Percentiles rank a stretch among this genome's conserved stretches.
These are phyloP conservation scores for Rhinolophus ferrumequinum DNA, from an alignment of 2,113 vertebrate genomes.

Conservation along the genomic window DNA sequence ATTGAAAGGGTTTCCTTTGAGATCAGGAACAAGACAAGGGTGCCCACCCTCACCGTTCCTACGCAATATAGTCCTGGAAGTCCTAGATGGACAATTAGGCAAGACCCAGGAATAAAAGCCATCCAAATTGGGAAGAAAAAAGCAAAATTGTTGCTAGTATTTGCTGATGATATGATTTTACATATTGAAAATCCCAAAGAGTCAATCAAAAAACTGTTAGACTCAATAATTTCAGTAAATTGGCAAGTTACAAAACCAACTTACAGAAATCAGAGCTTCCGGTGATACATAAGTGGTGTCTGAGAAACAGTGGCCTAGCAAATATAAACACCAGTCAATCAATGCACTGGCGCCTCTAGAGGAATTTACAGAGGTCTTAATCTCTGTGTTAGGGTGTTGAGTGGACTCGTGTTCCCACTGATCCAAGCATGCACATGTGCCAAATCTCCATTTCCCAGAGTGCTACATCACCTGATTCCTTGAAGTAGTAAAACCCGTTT, in stretches of 20 bases:
- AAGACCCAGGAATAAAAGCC: neutral
- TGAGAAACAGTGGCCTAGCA: neutral
- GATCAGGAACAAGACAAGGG: neutral
- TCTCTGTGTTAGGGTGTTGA: neutral
- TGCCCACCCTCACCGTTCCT: neutral
- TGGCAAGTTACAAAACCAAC: too few species aligned
- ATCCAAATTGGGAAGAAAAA: neutral
- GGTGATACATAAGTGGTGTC: neutral
- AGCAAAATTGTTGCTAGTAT: neutral
- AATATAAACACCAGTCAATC: neutral
- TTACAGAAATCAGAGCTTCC: neutral
- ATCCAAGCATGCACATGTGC: neutral
- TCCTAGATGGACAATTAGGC: neutral
- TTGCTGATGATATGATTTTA: neutral
- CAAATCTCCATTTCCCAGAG: neutral
- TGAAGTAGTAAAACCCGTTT: neutral
- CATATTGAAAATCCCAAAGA: neutral
- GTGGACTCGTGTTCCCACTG: accelerated
- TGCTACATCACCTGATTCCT: neutral
- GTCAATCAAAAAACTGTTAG: neutral
- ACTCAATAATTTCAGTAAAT: neutral
- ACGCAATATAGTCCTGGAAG: too few species aligned
- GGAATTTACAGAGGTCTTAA: neutral
- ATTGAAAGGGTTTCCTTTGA: neutral
- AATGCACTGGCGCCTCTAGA: neutral